Conservation (phyloP, 2,113 vertebrate genomes). For the Callospermophilus lateralis region DNA sequence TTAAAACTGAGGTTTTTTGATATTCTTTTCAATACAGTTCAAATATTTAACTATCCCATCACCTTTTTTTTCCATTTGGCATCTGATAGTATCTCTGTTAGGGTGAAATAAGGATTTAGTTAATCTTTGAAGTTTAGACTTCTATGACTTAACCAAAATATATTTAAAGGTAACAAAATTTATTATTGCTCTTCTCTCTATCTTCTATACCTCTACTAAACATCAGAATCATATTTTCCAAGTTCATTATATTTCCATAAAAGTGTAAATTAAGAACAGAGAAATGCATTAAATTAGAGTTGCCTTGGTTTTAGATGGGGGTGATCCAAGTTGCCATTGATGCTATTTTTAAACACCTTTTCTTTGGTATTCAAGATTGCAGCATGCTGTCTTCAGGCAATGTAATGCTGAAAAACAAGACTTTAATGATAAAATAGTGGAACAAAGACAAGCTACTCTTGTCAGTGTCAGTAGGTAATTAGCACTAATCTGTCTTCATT, state of each 20-base stretch:
- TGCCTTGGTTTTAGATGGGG: constrained; percentile 44
- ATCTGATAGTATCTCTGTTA: not conserved
- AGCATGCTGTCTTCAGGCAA: constrained; percentile 72
- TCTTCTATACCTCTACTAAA: not conserved
- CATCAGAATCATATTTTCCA: not conserved
- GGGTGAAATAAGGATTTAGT: not conserved
- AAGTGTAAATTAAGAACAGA: not conserved
- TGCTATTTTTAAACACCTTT: constrained; percentile 85
- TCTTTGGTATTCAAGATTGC: constrained; percentile 74
- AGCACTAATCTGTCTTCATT: constrained; percentile 93
- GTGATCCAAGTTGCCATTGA: constrained; percentile 67
- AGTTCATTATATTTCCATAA: constrained; percentile 13
- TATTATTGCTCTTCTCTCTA: not conserved
- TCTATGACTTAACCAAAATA: not conserved
- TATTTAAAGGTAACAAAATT: not conserved
- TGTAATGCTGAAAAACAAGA: constrained; percentile 81
- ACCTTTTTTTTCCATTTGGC: not conserved
- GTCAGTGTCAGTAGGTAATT: constrained; percentile 89
- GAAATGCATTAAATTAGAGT: constrained; percentile 33
- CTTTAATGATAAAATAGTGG: constrained; percentile 85
- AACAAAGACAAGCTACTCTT: constrained; percentile 85
- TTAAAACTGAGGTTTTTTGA: not conserved
- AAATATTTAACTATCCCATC: not conserved
- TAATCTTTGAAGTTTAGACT: not conserved
- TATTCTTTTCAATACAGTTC: not conserved